Evolutionary conservation across 2,797 vertebrate genomes (phyloP).

Genomic region (Poliocrania exsul): DNA sequence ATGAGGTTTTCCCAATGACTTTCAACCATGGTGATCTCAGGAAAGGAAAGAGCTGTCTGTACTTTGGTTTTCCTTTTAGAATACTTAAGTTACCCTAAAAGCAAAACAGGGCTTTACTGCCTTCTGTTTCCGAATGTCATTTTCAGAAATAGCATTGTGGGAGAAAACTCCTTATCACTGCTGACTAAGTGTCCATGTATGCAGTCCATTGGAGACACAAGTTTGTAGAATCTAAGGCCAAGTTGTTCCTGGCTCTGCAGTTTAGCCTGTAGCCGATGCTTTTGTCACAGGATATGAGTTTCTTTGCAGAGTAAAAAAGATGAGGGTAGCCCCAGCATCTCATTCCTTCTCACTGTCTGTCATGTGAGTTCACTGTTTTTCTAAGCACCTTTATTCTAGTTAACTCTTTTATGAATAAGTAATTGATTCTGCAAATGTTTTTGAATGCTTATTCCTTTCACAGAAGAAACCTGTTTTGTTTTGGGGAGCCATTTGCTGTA

Average conservation of each 20-base stretch:
- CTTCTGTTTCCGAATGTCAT: neutral
- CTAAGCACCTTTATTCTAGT: neutral
- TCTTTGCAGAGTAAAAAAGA: neutral
- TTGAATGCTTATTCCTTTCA: neutral
- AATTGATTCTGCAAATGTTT: neutral
- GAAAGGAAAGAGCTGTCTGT: neutral
- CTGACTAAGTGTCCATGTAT: neutral
- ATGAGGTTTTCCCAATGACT: neutral
- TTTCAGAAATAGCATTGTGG: neutral
- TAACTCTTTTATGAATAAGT: neutral
- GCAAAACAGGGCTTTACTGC: neutral
- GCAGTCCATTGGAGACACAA: neutral
- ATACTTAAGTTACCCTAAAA: neutral
- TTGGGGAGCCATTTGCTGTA: neutral
- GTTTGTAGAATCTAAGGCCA: neutral
- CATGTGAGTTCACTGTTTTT: neutral
- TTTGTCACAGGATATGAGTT: neutral
- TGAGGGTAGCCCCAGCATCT: neutral
- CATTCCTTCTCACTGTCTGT: neutral
- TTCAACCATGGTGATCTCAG: neutral
- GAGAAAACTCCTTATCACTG: accelerated
- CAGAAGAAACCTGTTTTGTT: neutral
- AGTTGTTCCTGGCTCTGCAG: neutral
- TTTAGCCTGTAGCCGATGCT: neutral
- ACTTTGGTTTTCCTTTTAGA: neutral